Conservation (phyloP, 1,140 invertebrate genomes). For the Panagrolaimus sp. region DNA sequence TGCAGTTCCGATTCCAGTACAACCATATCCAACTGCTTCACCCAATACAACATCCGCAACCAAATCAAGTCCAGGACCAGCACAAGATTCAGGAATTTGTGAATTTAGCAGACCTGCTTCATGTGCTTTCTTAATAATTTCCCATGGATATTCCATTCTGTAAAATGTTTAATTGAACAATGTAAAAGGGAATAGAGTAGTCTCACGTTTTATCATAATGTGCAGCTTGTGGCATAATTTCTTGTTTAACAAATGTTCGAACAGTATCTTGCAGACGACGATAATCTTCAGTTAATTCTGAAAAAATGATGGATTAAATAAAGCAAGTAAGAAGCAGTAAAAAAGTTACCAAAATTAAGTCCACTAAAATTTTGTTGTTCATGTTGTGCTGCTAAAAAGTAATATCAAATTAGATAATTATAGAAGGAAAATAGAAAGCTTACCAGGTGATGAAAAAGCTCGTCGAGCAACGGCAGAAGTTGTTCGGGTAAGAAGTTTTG, state of each 20-base stretch:
- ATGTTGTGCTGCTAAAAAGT: too few species aligned
- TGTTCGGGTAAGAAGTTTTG: neutral
- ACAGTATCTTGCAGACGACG: conserved; percentile 77
- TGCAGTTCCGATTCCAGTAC: conserved; percentile 84
- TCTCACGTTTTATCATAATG: conserved; percentile 82
- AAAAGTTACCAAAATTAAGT: too few species aligned
- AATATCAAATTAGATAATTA: neutral
- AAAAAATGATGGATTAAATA: conserved; percentile 15
- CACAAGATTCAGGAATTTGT: conserved; percentile 70
- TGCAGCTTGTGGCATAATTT: conserved; percentile 81
- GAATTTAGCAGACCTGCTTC: conserved; percentile 78
- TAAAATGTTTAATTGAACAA: too few species aligned
- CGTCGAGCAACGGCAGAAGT: neutral
- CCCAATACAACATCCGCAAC: conserved; percentile 76
- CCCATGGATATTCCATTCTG: conserved; percentile 89
- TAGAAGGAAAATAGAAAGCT: neutral
- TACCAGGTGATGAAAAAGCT: neutral
- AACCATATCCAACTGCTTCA: conserved; percentile 89
- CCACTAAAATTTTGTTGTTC: too few species aligned
- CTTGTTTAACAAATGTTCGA: conserved; percentile 80
- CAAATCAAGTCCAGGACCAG: conserved; percentile 58
- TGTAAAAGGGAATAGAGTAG: too few species aligned
- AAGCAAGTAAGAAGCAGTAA: neutral
- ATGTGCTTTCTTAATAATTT: conserved; percentile 87
- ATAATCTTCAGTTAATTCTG: conserved; percentile 53